Percentiles rank a stretch among this genome's conserved stretches.
phyloP scores from a whole-genome alignment of 2,888 invertebrate species.

The Tillus elongatus region DNA sequence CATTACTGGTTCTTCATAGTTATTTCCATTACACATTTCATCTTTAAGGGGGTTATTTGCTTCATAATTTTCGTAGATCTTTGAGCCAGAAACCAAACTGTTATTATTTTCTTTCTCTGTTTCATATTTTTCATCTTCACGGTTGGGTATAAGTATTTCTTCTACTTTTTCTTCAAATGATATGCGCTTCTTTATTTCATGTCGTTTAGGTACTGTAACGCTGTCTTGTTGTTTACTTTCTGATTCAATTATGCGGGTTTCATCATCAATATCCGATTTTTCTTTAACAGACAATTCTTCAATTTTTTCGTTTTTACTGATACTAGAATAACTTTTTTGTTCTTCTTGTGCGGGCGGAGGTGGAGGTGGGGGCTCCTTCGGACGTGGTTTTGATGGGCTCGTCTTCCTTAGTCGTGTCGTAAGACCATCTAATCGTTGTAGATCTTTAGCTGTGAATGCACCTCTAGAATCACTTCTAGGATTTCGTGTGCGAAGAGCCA shows the following conservation, averaged over 20 bases:
- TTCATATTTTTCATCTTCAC: background rate
- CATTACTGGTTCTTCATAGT: too few relatives aligned
- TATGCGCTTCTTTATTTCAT: background rate
- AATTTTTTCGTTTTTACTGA: background rate
- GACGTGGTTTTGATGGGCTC: conserved; percentile 31
- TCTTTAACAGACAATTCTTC: background rate
- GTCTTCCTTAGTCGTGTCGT: conserved; percentile 25
- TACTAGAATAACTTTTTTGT: background rate
- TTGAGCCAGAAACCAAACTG: background rate
- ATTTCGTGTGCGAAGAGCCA: conserved; percentile 62
- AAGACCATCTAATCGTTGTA: conserved; percentile 33
- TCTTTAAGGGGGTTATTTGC: background rate
- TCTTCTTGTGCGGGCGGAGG: conserved; percentile 29
- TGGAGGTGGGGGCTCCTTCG: conserved; percentile 45
- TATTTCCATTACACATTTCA: too few relatives aligned
- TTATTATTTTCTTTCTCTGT: conserved; percentile 4
- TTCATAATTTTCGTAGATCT: background rate
- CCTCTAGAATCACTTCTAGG: conserved; percentile 54
- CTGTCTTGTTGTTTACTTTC: too few relatives aligned
- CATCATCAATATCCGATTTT: background rate
- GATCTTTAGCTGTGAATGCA: conserved; percentile 46
- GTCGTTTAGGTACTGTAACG: background rate
- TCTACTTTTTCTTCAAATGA: background rate
- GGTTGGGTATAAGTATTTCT: conserved; percentile 2
- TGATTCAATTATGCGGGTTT: background rate